Base-by-base conservation (phyloP, 1,140 invertebrate genomes). In the Daktulosphaira vitifoliae region DNA sequence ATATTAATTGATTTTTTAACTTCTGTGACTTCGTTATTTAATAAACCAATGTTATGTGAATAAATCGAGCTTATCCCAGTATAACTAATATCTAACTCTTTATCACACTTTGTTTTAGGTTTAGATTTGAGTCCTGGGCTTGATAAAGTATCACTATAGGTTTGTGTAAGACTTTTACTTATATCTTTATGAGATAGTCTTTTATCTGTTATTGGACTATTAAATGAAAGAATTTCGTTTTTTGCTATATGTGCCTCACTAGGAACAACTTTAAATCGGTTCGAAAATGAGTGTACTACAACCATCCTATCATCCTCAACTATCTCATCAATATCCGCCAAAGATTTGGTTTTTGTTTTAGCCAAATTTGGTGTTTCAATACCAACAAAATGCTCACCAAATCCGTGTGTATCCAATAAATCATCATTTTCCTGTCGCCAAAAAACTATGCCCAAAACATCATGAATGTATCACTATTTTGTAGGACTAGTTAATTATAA, bases 41-140 rank as follows among this genome's bases (percentile, higher is more conserved):
- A 71, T 22, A 70, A 48, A 9, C 71, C 72, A n/a, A 74, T 56
- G 50, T 78, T 77, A 70, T 80, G 78, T 6, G 75, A 71, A 72
- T 78, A 77, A 25, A 80, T 80, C 23, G 79, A 78, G 70, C 78
- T 80, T 39, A 80, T 68, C 8, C 76, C 78, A 13, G 78, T 78
- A 72, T 81, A 79, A 13, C 79, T 80, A 22, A 78, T 71, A 72
- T 80, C 78, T 16, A 71, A 71, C 69, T 80, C 78, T 72, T 78
- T 78, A 53, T 78, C 75, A 20, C 75, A 72, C 29, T 73, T 72
- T 64, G 75, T 78, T 65, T 67, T 76, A 70, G 65, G 73, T 68
- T 66, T 72, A 67, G 66, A 70, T 69, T 66, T 70, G 66, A 73
- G 69, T 26, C 76, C 72, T 69, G 76, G 78, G 9, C 76, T 79